Evolutionary conservation across 2,113 vertebrate species (phyloP), one percentile per base, ranked within the genome.

Genomic region (Opisthocomus hoazin): DNA sequence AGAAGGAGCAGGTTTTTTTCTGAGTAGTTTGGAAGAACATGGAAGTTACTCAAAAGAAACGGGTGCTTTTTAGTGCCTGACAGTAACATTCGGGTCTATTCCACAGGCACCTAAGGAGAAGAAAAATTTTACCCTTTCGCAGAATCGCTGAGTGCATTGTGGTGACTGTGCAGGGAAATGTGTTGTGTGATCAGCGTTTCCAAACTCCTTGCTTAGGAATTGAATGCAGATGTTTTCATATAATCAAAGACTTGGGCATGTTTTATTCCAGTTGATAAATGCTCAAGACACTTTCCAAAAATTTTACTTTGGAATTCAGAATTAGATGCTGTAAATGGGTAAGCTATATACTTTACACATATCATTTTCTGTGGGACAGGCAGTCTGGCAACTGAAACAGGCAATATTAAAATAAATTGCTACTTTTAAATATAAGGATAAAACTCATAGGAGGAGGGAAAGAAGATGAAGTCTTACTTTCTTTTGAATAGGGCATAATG

Each of bases 341-440:
- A 84, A 91, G 91, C 84, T 94, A 58, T 97, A 94, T 97, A 88
- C 94, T 96, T 96, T 96, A 93, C 76, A 90, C 69, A 5, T 94
- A 97, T 95, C 96, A 90, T 95, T 65, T 97, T 97, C 95, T 96
- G 96, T 94, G 91, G 97, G 91, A 80, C 86, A 93, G 87, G 93
- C 82, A 91, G 90, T 87, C 92, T 97, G 96, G 93, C 87, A 87
- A 73, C 80, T 30, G 87, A 93, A 95, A 90, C 56, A 83, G 90
- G 84, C 93, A 94, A 91, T 94, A 68, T 39, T 94, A 88, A 93
- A 68, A 78, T 77, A 96, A 97, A 96, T 86, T 95, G 66, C 91
- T 97, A 76, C 85, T 93, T 92, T 94, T 91, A 93, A 94, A 96
- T 93, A 94, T 93, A 93, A 97, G 87, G 81, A 89, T 95, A 93